Percentiles rank a stretch among this genome's conserved stretches.
Conservation (phyloP, 2,888 invertebrate species). For the Lithophane leautieri region DNA sequence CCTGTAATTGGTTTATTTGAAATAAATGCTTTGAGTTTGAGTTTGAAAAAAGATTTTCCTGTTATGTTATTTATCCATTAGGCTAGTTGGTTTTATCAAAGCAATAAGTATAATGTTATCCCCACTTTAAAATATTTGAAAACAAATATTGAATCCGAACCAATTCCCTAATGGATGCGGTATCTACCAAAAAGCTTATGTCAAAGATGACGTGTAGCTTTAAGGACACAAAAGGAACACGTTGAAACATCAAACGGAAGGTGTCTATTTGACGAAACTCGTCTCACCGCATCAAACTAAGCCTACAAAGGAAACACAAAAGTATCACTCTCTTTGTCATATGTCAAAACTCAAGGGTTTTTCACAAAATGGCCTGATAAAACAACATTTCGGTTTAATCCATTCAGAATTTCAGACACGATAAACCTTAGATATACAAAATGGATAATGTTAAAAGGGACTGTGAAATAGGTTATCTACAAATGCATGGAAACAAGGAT, state of each 20-base stretch:
- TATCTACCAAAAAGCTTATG: background rate
- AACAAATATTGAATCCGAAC: conserved; percentile 1
- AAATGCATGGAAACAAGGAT: conserved; percentile 78
- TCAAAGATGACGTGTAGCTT: conserved; percentile 14
- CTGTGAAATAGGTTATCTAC: conserved; percentile 81
- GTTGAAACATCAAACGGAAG: conserved; percentile 51
- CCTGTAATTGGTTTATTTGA: too few species aligned
- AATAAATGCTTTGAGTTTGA: too few species aligned
- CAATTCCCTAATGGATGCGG: conserved; percentile 14
- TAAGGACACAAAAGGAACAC: conserved; percentile 22
- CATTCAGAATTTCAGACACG: conserved; percentile 75
- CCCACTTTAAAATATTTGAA: background rate
- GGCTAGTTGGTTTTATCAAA: background rate
- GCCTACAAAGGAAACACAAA: conserved; percentile 55
- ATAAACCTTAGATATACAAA: conserved; percentile 86
- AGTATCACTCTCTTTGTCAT: conserved; percentile 65
- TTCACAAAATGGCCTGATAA: conserved; percentile 71
- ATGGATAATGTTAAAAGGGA: conserved; percentile 85
- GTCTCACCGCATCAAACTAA: conserved; percentile 57
- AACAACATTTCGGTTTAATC: conserved; percentile 79
- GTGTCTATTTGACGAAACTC: conserved; percentile 30
- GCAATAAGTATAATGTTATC: background rate
- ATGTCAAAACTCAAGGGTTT: conserved; percentile 70
- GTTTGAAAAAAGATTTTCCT: background rate
- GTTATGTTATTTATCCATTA: too few species aligned